Percentiles rank a stretch among this genome's conserved stretches.
phyloP scores from a whole-genome alignment of 2,888 invertebrate species.

The Adela reaumurella region DNA sequence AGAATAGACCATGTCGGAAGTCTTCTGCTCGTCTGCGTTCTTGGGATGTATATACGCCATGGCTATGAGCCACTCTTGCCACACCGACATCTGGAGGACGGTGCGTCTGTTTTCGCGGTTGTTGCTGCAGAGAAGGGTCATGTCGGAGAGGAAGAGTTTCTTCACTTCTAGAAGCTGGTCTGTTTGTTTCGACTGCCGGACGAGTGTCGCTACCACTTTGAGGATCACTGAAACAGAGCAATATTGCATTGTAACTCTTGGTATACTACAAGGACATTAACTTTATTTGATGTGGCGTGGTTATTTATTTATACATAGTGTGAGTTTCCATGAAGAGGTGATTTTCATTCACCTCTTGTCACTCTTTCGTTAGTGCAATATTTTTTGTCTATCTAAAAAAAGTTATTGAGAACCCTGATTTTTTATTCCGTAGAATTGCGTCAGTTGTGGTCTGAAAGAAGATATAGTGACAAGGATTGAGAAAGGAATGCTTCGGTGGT shows the following conservation, averaged over 20 bases:
- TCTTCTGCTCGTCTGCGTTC: conserved; percentile 91
- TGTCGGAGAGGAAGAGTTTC: conserved; percentile 94
- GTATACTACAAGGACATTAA: too few species aligned
- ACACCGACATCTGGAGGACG: conserved; percentile 99
- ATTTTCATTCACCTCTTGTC: too few species aligned
- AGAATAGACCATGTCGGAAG: conserved; percentile 97
- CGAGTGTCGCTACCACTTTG: conserved; percentile 96
- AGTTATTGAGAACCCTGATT: too few species aligned
- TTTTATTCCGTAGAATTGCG: too few species aligned
- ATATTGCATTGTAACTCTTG: not conserved
- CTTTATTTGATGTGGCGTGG: too few species aligned
- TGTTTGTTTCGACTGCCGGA: conserved; percentile 93
- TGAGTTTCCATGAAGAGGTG: too few species aligned
- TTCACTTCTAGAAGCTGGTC: conserved; percentile 90
- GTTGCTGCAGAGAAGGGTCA: conserved; percentile 96
- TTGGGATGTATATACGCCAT: conserved; percentile 98
- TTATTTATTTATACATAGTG: too few species aligned
- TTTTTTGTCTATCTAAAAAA: too few species aligned
- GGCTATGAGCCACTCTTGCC: conserved; percentile 99
- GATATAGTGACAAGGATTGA: too few species aligned
- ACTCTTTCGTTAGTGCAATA: too few species aligned
- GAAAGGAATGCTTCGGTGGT: too few species aligned
- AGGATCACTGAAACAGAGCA: conserved; percentile 76
- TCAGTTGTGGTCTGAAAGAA: too few species aligned
- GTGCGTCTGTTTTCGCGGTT: conserved; percentile 96